These are phyloP conservation scores for Trogon surrucura DNA, from an alignment of 2,113 vertebrate genomes.

Conservation along the genomic window DNA sequence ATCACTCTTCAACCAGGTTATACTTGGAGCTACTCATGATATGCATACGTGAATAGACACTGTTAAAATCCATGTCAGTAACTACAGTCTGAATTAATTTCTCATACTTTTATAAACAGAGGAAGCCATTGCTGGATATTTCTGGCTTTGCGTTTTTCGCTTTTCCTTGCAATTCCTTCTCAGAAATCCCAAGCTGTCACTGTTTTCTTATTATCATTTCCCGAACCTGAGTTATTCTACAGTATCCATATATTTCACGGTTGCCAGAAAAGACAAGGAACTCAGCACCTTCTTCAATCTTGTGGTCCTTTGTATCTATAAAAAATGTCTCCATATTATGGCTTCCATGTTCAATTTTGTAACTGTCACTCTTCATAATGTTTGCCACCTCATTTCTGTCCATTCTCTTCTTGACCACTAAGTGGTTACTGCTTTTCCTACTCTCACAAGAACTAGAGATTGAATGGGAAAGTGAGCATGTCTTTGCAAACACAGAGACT, in stretches of 20 bases:
- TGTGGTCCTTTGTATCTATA: background rate
- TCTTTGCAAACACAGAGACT: background rate
- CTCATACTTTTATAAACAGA: slow-evolving; percentile 8
- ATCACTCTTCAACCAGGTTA: slow-evolving; percentile 39
- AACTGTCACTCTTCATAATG: background rate
- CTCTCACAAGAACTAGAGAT: background rate
- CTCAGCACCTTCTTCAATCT: background rate
- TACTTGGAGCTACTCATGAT: slow-evolving; percentile 32
- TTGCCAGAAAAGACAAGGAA: background rate
- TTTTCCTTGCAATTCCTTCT: background rate
- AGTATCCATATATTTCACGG: background rate
- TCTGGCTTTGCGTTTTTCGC: background rate
- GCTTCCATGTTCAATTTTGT: background rate
- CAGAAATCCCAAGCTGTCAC: background rate
- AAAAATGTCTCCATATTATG: background rate
- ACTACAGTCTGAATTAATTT: slow-evolving; percentile 43
- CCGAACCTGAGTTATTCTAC: background rate
- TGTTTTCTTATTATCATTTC: background rate
- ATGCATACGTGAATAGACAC: slow-evolving; percentile 43
- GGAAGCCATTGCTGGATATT: slow-evolving; percentile 1
- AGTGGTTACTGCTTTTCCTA: background rate
- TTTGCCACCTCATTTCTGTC: background rate
- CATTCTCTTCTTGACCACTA: background rate
- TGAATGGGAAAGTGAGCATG: background rate
- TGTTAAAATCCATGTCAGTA: slow-evolving; percentile 58